These are phyloP conservation scores for Trissolcus basalis DNA, from an alignment of 1,140 invertebrate species.

Conservation along the genomic window DNA sequence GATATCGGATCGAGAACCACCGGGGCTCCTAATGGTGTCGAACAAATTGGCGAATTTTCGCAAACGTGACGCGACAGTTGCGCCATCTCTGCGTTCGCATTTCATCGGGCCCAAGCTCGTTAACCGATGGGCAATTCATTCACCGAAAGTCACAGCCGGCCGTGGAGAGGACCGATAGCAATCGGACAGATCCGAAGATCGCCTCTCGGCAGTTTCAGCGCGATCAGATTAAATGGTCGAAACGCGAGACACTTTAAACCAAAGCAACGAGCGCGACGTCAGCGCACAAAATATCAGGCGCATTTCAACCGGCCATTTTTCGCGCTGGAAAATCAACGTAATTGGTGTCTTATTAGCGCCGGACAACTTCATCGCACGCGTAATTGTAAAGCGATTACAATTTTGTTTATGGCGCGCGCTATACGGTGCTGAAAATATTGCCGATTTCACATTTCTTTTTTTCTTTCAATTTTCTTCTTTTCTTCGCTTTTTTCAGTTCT, in stretches of 20 bases:
- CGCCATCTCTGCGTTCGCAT: slow-evolving; percentile 30
- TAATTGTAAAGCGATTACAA: slow-evolving; percentile 33
- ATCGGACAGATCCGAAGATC: slow-evolving; percentile 51
- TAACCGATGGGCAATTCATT: slow-evolving; percentile 55
- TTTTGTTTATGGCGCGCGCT: no score
- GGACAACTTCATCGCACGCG: slow-evolving; percentile 33
- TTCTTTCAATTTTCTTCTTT: no score
- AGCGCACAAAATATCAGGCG: slow-evolving; percentile 14
- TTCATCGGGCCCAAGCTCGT: slow-evolving; percentile 37
- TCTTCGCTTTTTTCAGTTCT: no score
- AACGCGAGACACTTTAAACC: slow-evolving; percentile 31
- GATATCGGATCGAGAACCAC: neutral
- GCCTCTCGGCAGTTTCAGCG: slow-evolving; percentile 31
- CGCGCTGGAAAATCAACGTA: slow-evolving; percentile 23
- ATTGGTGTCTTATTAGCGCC: slow-evolving; percentile 50
- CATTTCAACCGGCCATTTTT: slow-evolving; percentile 18
- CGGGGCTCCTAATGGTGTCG: no score
- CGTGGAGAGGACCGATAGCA: slow-evolving; percentile 37
- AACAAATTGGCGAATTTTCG: no score
- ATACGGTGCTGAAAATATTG: no score
- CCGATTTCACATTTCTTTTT: no score
- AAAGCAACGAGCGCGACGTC: slow-evolving; percentile 25
- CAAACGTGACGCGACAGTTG: slow-evolving; percentile 10
- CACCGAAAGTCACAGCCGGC: slow-evolving; percentile 44
- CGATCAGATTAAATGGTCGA: slow-evolving; percentile 56